Conservation (phyloP, 2,113 vertebrate species). For the Oryzias woworae region DNA sequence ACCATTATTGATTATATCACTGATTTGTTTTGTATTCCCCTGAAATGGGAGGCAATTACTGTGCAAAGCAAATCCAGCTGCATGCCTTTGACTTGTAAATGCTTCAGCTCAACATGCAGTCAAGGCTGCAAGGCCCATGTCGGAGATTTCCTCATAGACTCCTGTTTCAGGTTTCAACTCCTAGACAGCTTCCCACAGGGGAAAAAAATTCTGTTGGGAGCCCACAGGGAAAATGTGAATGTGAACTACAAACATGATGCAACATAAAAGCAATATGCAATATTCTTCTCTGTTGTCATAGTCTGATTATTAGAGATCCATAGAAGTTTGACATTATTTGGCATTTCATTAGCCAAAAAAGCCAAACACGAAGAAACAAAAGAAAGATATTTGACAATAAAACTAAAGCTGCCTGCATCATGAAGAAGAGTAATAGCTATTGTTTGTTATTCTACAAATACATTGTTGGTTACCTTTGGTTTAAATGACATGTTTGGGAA, state of each 20-base stretch:
- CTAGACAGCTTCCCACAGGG: slow-evolving; percentile 52
- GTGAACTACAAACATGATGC: slow-evolving; percentile 53
- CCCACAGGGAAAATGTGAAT: slow-evolving; percentile 55
- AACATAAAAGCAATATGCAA: slow-evolving; percentile 30
- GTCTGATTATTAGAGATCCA: slow-evolving; percentile 54
- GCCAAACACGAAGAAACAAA: too few species aligned
- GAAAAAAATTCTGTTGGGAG: slow-evolving; percentile 33
- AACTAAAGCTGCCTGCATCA: too few species aligned
- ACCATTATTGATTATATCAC: slow-evolving; percentile 72
- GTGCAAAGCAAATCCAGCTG: slow-evolving; percentile 68
- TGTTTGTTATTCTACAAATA: too few species aligned
- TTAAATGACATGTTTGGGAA: too few species aligned
- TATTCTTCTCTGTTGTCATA: slow-evolving; percentile 40
- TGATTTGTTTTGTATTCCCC: slow-evolving; percentile 68
- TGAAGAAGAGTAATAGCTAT: too few species aligned
- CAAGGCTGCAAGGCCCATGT: slow-evolving; percentile 48
- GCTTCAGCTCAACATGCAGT: slow-evolving; percentile 50
- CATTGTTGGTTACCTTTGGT: too few species aligned
- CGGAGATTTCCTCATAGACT: slow-evolving; percentile 61
- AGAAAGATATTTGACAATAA: too few species aligned
- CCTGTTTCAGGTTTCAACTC: slow-evolving; percentile 41
- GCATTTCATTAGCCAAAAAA: too few species aligned
- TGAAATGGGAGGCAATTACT: slow-evolving; percentile 70
- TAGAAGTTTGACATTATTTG: slow-evolving; percentile 21
- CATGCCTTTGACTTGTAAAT: slow-evolving; percentile 65